Base-by-base conservation (phyloP, 2,113 vertebrate species). In the Ictalurus furcatus region DNA sequence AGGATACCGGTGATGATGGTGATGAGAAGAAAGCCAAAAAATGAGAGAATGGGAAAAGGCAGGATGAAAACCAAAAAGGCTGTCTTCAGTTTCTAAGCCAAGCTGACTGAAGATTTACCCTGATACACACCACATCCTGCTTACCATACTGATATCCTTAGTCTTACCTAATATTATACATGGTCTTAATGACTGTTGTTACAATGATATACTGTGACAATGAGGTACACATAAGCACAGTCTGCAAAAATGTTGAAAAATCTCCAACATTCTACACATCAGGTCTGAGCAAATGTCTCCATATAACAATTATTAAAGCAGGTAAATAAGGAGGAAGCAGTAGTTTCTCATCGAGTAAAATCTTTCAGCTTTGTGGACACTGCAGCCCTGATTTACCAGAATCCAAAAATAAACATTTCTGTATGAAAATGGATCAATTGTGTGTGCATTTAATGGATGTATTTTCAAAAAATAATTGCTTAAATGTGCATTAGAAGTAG, bases 31-130 rank as follows among this genome's bases (percentile, higher is more conserved):
- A 73, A 65, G 40, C 88, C 82, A 88, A 61, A 73, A 79, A 61
- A 79, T 78, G 58, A 71, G 44, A 80, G 25, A 73, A 78, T 69
- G 48, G 58, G 61, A 30, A 74, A 71, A 89, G 69, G 48, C 65
- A 58, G 65, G 52, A 90, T 90, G 83, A 71, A 89, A 86, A 71
- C 87, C 78, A 84, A 82, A 74, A 54, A 83, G 86, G 76, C 48
- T 84, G 82, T 90, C 86, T 52, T 81, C 79, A 28, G 63, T 89
- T 91, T 89, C 80, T 80, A 91, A 86, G 86, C 73, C 87, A 85
- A 25, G 52, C n/a, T 88, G 85, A 84, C 59, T 85, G 11, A 40
- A 67, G 48, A 84, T 58, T 69, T 52, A 86, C 37, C 30, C 13
- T 81, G 56, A 86, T 54, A 76, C 54, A 76, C 69, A 59, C 34